Percentiles rank a stretch among this genome's conserved stretches.
Evolutionary conservation across 2,797 vertebrate genomes (phyloP).

Genomic region (Silurus lanzhouensis): DNA sequence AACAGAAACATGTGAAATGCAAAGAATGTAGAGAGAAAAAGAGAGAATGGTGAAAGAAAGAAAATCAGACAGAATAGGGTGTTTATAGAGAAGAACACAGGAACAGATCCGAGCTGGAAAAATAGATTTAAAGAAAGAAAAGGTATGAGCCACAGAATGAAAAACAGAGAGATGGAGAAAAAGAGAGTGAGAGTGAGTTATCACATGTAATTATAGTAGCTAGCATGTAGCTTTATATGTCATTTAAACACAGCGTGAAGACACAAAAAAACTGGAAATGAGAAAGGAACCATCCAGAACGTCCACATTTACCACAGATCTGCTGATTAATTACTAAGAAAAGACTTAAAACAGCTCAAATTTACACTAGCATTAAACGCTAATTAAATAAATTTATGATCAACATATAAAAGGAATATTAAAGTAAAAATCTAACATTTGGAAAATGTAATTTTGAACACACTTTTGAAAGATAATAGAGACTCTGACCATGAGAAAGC

Average conservation of each 20-base stretch:
- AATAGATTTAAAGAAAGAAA: background rate
- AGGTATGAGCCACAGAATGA: background rate
- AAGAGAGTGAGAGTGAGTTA: background rate
- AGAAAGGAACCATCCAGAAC: background rate
- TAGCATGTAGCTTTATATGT: background rate
- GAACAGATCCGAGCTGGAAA: background rate
- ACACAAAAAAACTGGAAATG: background rate
- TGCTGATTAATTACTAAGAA: background rate
- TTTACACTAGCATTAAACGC: background rate
- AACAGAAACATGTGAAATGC: background rate
- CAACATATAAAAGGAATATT: background rate
- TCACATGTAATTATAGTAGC: background rate
- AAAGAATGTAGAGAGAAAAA: background rate
- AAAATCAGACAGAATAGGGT: background rate
- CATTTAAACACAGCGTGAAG: background rate
- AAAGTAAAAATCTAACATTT: background rate
- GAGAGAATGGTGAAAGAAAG: background rate
- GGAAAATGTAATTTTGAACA: background rate
- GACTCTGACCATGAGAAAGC: background rate
- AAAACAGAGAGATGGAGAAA: background rate
- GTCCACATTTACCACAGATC: background rate
- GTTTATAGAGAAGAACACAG: background rate
- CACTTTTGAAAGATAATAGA: background rate
- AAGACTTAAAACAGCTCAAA: background rate
- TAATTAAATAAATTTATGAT: background rate